Evolutionary conservation across 2,797 vertebrate species (phyloP).

Genomic region (Crocidura indochinensis): DNA sequence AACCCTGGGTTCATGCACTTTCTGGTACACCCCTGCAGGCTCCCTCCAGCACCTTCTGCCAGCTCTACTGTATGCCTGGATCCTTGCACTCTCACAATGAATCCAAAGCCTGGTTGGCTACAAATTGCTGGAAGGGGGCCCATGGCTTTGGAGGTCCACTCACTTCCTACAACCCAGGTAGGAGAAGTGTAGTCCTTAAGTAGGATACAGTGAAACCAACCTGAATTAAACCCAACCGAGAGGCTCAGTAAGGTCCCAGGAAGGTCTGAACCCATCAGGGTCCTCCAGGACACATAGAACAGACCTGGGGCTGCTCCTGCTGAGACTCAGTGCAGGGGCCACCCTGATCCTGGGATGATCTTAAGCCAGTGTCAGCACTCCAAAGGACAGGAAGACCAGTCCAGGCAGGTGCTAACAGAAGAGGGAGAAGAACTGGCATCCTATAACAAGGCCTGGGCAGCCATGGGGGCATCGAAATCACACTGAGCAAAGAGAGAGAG

Average conservation of each 20-base stretch:
- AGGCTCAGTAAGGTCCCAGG: background rate
- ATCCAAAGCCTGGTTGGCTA: too few species aligned
- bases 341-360: background rate
- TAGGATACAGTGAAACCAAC: background rate
- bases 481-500: fast-evolving
- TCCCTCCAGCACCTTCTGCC: too few species aligned
- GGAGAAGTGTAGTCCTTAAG: background rate
- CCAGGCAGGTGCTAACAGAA: fast-evolving
- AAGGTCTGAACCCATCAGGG: too few species aligned
- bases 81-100: too few species aligned
- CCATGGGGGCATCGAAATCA: fast-evolving
- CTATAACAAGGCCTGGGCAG: background rate
- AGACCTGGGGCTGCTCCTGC: background rate
- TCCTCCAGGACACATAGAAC: background rate
- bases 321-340: background rate
- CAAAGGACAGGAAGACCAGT: background rate
- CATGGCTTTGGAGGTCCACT: too few species aligned
- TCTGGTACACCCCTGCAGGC: too few species aligned
- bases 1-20: too few species aligned
- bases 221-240: background rate
- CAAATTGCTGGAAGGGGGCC: too few species aligned
- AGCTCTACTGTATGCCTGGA: too few species aligned
- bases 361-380: background rate
- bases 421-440: background rate
- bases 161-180: background rate